phyloP scores from a whole-genome alignment of 2,113 vertebrate species.

The Argyrosomus japonicus region DNA sequence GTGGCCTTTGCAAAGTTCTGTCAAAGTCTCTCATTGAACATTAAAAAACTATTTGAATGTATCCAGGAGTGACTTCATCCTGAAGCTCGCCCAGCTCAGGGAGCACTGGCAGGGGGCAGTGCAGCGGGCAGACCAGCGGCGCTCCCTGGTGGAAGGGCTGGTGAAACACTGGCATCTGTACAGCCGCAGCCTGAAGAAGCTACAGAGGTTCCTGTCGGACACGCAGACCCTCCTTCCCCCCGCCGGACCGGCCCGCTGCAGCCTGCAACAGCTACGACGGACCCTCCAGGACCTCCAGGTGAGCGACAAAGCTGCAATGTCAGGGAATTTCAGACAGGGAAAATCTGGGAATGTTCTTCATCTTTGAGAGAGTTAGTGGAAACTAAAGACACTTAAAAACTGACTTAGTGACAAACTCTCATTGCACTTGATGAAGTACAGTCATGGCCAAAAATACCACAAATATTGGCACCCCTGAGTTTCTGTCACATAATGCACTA shows the following conservation, averaged over 20 bases:
- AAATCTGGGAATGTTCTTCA: neutral
- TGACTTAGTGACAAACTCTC: neutral
- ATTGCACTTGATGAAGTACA: too few species aligned
- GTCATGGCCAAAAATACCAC: too few species aligned
- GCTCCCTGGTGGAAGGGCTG: constrained; percentile 81
- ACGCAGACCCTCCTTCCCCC: constrained; percentile 80
- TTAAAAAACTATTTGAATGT: neutral
- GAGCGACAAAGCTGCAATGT: neutral
- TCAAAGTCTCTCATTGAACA: too few species aligned
- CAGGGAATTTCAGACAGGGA: too few species aligned
- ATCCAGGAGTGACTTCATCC: constrained; percentile 88
- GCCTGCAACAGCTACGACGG: constrained; percentile 82
- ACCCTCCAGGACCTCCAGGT: constrained; percentile 84
- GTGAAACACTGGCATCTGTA: constrained; percentile 89
- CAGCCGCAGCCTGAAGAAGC: constrained; percentile 79
- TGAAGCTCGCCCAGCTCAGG: constrained; percentile 87
- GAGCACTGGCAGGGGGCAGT: constrained; percentile 89
- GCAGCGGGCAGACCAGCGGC: constrained; percentile 83
- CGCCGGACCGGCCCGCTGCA: constrained; percentile 79
- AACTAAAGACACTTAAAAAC: neutral
- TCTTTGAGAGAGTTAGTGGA: too few species aligned
- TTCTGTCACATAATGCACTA: too few species aligned
- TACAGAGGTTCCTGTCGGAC: constrained; percentile 84
- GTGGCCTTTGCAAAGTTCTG: too few species aligned
- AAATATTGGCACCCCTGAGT: too few species aligned